A percentile compares a stretch with the other conserved stretches of the same genome.
Evolutionary conservation across 1,140 invertebrate species (phyloP).

Genomic region (Sarcophaga peregrina): DNA sequence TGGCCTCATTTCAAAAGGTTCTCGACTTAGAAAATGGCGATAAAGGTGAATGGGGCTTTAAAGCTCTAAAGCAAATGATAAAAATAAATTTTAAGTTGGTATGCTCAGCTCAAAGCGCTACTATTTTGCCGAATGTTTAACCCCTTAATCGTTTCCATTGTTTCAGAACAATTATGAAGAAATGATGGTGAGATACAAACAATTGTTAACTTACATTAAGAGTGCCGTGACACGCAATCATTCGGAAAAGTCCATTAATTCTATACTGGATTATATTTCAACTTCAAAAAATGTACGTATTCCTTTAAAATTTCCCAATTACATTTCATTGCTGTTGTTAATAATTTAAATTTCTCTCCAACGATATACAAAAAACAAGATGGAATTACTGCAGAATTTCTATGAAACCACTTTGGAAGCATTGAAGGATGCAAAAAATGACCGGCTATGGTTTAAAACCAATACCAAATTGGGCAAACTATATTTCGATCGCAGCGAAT

Average conservation of each 20-base stretch:
- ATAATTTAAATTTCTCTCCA: slow-evolving; percentile 65
- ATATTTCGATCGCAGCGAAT: slow-evolving; percentile 97
- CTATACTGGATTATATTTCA: slow-evolving; percentile 99
- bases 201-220: slow-evolving; percentile 97
- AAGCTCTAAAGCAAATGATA: slow-evolving; percentile 99
- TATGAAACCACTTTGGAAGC: slow-evolving; percentile 99
- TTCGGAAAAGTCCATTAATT: slow-evolving; percentile 99
- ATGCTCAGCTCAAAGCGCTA: slow-evolving; percentile 46
- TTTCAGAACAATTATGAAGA: slow-evolving; percentile 90
- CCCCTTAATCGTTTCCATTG: slow-evolving; percentile 18
- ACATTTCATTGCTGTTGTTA: slow-evolving; percentile 3
- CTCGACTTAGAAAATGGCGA: slow-evolving; percentile 95
- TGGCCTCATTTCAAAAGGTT: slow-evolving; percentile 97
- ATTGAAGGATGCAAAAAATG: slow-evolving; percentile 98
- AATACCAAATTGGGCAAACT: slow-evolving; percentile 99
- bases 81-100: slow-evolving; percentile 99
- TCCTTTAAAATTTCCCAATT: not conserved
- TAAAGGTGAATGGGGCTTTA: slow-evolving; percentile 99
- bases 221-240: slow-evolving; percentile 99
- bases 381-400: slow-evolving; percentile 99
- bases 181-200: slow-evolving; percentile 98
- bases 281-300: slow-evolving; percentile 94
- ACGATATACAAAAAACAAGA: slow-evolving; percentile 68
- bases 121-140: slow-evolving; percentile 47
- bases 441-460: slow-evolving; percentile 99